phyloP scores from a whole-genome alignment of 1,140 invertebrate genomes.

The Harpegnathos saltator region DNA sequence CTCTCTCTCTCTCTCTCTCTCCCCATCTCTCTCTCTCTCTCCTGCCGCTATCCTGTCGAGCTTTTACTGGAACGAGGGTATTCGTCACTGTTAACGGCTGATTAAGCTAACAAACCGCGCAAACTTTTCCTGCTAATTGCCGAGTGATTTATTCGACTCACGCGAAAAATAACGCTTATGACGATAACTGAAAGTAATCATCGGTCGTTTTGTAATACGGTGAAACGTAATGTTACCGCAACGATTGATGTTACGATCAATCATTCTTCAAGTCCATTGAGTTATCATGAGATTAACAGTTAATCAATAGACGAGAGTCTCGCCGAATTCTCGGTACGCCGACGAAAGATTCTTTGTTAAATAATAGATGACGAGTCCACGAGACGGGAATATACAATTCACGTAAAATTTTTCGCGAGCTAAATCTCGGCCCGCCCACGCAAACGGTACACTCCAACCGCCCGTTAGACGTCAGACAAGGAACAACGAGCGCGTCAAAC shows the following conservation, averaged over 20 bases:
- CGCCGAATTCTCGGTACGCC: background rate
- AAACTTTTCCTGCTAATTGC: constrained; percentile 27
- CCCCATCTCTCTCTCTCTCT: no score
- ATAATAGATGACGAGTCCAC: background rate
- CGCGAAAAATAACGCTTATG: background rate
- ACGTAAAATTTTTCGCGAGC: background rate
- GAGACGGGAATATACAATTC: background rate
- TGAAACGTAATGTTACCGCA: background rate
- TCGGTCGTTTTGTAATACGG: background rate
- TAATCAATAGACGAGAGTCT: no score
- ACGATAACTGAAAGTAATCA: background rate
- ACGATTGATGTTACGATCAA: no score
- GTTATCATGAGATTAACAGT: no score
- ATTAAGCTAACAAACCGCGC: constrained; percentile 29
- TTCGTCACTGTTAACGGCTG: constrained; percentile 39
- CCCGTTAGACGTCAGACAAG: constrained; percentile 60
- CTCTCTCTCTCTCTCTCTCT: no score
- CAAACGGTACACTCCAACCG: constrained; percentile 1
- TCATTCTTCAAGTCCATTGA: no score
- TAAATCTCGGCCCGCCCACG: background rate
- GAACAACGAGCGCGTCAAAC: constrained; percentile 57
- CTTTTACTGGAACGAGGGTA: constrained; percentile 35
- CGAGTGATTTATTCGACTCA: constrained; percentile 31
- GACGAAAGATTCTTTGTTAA: no score
- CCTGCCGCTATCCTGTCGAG: background rate